Percentiles rank a stretch among this genome's conserved stretches.
phyloP scores from a whole-genome alignment of 2,113 vertebrate genomes.

The Jaculus jaculus region DNA sequence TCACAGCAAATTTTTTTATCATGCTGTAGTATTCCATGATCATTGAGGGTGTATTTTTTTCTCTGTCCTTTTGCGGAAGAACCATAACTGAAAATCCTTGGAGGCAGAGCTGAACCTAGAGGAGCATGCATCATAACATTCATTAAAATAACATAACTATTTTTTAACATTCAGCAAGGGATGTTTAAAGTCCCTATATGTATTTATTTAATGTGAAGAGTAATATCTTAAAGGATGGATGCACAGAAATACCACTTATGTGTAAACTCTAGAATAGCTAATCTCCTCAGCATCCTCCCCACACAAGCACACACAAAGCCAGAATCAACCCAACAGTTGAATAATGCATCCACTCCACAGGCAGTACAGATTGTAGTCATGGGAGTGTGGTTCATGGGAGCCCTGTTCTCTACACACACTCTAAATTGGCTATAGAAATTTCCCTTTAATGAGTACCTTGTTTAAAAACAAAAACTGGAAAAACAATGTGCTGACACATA shows the following conservation, averaged over 20 bases:
- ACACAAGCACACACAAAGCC: background rate
- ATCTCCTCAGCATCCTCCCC: background rate
- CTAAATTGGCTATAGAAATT: no score
- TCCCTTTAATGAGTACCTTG: no score
- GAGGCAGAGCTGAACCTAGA: background rate
- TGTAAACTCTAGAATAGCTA: background rate
- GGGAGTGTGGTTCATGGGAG: background rate
- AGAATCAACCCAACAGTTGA: background rate
- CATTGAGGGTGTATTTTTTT: background rate
- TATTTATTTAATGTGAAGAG: background rate
- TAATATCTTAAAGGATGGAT: background rate
- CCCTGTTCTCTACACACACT: background rate
- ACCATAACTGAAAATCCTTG: background rate
- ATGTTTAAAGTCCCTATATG: background rate
- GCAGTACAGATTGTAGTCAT: background rate
- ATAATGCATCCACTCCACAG: background rate
- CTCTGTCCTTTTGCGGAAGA: no score
- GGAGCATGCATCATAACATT: background rate
- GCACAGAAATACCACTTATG: background rate
- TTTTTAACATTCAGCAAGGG: constrained; percentile 3
- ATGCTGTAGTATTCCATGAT: background rate
- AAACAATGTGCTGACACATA: no score
- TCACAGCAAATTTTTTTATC: background rate
- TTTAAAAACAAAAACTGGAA: no score
- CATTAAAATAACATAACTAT: constrained; percentile 13